Evolutionary conservation across 1,140 invertebrate species (phyloP).

Genomic region (Rhynchophorus ferrugineus): DNA sequence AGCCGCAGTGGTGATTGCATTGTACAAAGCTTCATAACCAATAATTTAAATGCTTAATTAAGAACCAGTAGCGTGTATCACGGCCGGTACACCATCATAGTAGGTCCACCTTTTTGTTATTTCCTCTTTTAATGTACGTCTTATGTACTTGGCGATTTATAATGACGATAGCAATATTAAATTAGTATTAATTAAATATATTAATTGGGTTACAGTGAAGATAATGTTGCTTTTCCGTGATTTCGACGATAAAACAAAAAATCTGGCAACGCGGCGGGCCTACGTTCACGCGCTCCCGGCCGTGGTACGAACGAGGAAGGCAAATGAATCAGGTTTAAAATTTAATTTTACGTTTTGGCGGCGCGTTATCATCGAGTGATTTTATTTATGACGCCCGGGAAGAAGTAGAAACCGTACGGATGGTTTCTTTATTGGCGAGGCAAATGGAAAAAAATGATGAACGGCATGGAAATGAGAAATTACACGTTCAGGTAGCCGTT

Average conservation of each 20-base stretch:
- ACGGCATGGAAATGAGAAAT: conserved; percentile 28
- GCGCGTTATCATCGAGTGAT: conserved; percentile 18
- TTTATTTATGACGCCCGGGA: conserved; percentile 23
- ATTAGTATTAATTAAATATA: too few relatives aligned
- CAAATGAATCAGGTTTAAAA: conserved; percentile 8
- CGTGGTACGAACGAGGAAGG: too few relatives aligned
- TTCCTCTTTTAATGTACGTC: too few relatives aligned
- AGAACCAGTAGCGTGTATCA: background rate
- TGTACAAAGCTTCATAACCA: conserved; percentile 9
- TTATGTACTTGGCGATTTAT: too few relatives aligned
- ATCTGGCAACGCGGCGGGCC: too few relatives aligned
- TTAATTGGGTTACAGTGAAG: too few relatives aligned
- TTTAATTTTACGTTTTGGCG: conserved; percentile 21
- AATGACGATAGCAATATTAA: too few relatives aligned
- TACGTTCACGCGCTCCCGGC: too few relatives aligned
- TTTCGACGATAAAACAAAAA: too few relatives aligned
- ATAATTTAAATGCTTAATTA: conserved; percentile 19
- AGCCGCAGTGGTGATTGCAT: conserved; percentile 18
- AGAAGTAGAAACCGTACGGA: too few relatives aligned
- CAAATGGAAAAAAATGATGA: conserved; percentile 29
- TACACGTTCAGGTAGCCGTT: conserved; percentile 31
- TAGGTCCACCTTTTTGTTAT: too few relatives aligned
- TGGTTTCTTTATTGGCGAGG: conserved; percentile 16
- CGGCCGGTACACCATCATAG: conserved; percentile 5
- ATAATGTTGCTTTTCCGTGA: too few relatives aligned